A percentile compares a stretch with the other conserved stretches of the same genome.
phyloP scores from a whole-genome alignment of 1,140 invertebrate species.

The Streblospio benedicti region DNA sequence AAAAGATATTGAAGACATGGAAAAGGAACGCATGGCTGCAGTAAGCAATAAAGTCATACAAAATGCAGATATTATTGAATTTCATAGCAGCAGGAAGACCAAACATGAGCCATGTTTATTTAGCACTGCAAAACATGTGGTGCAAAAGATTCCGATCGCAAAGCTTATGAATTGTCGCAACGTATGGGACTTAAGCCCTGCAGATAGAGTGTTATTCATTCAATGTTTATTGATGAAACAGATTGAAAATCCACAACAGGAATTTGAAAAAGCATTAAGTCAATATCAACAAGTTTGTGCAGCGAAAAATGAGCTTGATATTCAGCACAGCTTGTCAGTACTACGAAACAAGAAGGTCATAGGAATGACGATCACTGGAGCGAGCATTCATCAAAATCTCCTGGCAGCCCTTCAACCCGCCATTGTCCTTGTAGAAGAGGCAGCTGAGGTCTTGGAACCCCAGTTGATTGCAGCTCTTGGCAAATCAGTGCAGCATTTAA shows the following conservation, averaged over 20 bases:
- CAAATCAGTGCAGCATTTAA: not conserved
- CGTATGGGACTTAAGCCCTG: not conserved
- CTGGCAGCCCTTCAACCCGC: not conserved
- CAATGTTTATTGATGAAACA: not conserved
- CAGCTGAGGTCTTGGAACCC: slow-evolving; percentile 10
- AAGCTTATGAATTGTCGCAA: not conserved
- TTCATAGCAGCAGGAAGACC: not conserved
- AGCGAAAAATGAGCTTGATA: not conserved
- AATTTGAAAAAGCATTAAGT: not conserved
- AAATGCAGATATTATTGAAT: not conserved
- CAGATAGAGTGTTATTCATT: not conserved
- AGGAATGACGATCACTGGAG: slow-evolving; percentile 8
- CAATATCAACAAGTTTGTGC: not conserved
- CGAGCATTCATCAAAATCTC: not conserved
- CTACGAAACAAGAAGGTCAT: slow-evolving; percentile 3
- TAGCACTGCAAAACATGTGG: not conserved
- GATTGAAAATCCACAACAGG: not conserved
- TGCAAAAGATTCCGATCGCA: not conserved
- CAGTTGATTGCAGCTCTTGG: not conserved
- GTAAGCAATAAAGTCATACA: not conserved
- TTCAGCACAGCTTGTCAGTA: not conserved
- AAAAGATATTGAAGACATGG: slow-evolving; percentile 1
- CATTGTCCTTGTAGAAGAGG: slow-evolving; percentile 12
- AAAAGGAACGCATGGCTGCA: slow-evolving; percentile 1
- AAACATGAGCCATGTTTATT: not conserved